A percentile compares a stretch with the other conserved stretches of the same genome.
These are phyloP conservation scores for Leptoclinus maculatus DNA, from an alignment of 2,797 vertebrate genomes.

Conservation along the genomic window DNA sequence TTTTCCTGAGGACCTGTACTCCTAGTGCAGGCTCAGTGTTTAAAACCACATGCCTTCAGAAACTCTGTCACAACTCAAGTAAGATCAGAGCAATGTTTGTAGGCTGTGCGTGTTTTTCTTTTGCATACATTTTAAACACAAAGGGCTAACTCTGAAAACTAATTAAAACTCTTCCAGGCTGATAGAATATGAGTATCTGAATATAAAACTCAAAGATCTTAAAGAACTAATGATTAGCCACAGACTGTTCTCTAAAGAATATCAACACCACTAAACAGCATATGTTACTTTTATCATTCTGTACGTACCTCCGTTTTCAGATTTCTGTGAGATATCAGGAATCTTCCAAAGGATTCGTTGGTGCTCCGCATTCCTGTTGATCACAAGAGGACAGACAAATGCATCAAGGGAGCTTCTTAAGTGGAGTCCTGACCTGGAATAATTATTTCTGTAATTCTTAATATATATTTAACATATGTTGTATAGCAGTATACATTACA, in stretches of 20 bases:
- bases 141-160: neutral
- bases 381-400: neutral
- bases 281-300: neutral
- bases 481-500: neutral
- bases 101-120: neutral
- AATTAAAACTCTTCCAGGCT: neutral
- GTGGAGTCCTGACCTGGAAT: neutral
- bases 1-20: neutral
- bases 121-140: neutral
- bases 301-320: constrained; percentile 94
- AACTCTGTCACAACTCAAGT: neutral
- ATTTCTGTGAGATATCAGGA: constrained; percentile 98
- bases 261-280: neutral
- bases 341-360: constrained; percentile 99
- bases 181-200: neutral
- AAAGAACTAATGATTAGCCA: neutral
- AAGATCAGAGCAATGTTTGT: neutral
- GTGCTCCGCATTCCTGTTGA: constrained; percentile 93
- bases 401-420: neutral
- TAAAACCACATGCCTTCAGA: neutral
- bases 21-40: neutral
- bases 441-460: neutral
- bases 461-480: neutral
- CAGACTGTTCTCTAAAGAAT: neutral
- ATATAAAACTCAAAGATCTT: neutral